A percentile compares a stretch with the other conserved stretches of the same genome.
These are phyloP conservation scores for Propithecus deckenii DNA, from an alignment of 2,797 vertebrate genomes.

Conservation along the genomic window DNA sequence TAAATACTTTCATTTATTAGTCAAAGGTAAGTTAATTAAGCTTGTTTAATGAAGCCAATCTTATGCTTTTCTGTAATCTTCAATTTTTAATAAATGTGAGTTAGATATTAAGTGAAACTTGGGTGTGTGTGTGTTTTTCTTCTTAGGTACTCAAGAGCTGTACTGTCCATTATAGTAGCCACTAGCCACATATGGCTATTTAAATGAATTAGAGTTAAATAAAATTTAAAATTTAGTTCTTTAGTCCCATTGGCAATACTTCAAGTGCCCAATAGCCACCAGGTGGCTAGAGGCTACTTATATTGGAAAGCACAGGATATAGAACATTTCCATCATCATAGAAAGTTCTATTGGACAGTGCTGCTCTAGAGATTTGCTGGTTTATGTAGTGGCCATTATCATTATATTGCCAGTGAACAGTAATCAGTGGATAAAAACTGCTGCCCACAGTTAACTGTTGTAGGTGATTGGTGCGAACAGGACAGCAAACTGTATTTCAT, in stretches of 20 bases:
- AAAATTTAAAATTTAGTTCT: not conserved
- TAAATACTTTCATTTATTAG: conserved; percentile 67
- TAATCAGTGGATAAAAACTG: conserved; percentile 31
- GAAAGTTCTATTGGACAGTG: conserved; percentile 1
- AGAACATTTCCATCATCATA: not conserved
- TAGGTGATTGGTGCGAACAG: not conserved
- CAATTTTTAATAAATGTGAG: conserved; percentile 75
- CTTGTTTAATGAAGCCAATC: conserved; percentile 58
- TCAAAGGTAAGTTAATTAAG: conserved; percentile 64
- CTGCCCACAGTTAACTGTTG: not conserved
- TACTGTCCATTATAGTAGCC: not conserved
- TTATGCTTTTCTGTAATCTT: conserved; percentile 71
- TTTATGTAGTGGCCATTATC: not conserved
- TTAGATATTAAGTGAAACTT: conserved; percentile 60
- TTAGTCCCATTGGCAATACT: not conserved
- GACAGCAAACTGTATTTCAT: not conserved
- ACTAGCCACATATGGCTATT: not conserved
- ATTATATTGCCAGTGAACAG: not conserved
- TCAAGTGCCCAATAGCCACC: not conserved
- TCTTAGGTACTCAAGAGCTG: not conserved
- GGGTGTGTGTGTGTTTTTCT: not conserved
- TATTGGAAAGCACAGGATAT: not conserved
- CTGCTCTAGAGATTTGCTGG: not conserved
- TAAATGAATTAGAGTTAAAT: conserved; percentile 40
- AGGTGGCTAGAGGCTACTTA: not conserved